Conservation (phyloP, 2,888 invertebrate species). For the Aphodius granarius region DNA sequence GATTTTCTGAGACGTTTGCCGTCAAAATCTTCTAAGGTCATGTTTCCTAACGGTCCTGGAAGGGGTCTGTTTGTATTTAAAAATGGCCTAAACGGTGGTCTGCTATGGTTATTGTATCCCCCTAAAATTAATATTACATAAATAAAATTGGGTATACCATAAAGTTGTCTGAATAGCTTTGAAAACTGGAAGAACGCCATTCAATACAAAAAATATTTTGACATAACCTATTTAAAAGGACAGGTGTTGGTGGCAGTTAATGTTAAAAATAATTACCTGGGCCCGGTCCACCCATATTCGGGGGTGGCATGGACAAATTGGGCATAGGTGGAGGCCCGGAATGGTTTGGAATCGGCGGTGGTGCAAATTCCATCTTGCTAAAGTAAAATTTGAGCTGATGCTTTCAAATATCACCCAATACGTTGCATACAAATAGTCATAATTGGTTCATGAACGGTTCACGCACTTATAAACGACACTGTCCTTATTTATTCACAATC, state of each 20-base stretch:
- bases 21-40: constrained; percentile 89
- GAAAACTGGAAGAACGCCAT: constrained; percentile 1
- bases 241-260: constrained; percentile 10
- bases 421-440: neutral
- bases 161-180: too few relatives aligned
- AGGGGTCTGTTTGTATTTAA: constrained; percentile 50
- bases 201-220: neutral
- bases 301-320: constrained; percentile 42
- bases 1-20: constrained; percentile 95
- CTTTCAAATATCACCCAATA: neutral
- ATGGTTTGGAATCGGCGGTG: constrained; percentile 47
- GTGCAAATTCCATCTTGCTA: constrained; percentile 48
- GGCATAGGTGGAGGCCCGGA: constrained; percentile 54
- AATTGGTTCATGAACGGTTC: neutral
- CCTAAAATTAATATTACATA: constrained; percentile 16
- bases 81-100: constrained; percentile 50
- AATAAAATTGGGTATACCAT: too few relatives aligned
- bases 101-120: neutral
- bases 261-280: neutral
- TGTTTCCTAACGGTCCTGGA: constrained; percentile 58
- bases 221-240: neutral
- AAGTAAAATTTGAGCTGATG: neutral
- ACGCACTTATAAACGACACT: neutral
- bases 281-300: constrained; percentile 38
- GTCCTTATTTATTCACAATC: neutral